Evolutionary conservation across 2,888 invertebrate genomes (phyloP), one percentile per base, ranked within the genome.

Genomic region (Drosophila ustulata): DNA sequence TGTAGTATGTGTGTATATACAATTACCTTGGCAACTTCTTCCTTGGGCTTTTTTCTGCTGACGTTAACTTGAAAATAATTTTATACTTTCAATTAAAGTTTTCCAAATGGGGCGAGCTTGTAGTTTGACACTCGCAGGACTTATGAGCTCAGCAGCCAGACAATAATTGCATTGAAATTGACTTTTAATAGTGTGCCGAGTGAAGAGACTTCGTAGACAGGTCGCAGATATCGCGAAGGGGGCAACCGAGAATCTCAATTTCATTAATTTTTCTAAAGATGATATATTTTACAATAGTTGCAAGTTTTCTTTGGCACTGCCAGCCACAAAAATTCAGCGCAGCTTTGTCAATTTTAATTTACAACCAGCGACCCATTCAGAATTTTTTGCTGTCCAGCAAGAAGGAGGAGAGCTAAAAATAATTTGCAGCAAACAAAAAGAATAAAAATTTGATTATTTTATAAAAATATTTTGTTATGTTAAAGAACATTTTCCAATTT

Each of bases 21-120:
- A 41, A 30, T 52, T 47, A 50, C 43, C 68, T 68, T 34, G 45
- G 26, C 26, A 30, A 11, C 25, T 18, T 9, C 58, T 18, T 39
- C 6, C 7, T 18, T 23, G 45, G 61, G 39, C 66, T 41, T 53
- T 74, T 78, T 86, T 82, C 39, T 85, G 90, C 90, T 89, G 90
- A 90, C 90, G 88, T 81, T 83, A 78, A 82, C 89, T 82, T 78
- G 77, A 89, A 89, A 80, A 80, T 90, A 89, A 89, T 89, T 89
- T 82, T 77, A 82, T 82, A 78, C 76, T 90, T 90, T 87, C 89
- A 90, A 89, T 89, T 90, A 86, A 89, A 87, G 81, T 90, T 87
- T 86, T 71, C 77, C 76, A 68, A 63, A 63, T 69, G 58, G 68
- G 37, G 78, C 72, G 71, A 37, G 18, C 1, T 11, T 34, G 32